Evolutionary conservation across 1,140 invertebrate species (phyloP).

Genomic region (Himalopsyche phryganea): DNA sequence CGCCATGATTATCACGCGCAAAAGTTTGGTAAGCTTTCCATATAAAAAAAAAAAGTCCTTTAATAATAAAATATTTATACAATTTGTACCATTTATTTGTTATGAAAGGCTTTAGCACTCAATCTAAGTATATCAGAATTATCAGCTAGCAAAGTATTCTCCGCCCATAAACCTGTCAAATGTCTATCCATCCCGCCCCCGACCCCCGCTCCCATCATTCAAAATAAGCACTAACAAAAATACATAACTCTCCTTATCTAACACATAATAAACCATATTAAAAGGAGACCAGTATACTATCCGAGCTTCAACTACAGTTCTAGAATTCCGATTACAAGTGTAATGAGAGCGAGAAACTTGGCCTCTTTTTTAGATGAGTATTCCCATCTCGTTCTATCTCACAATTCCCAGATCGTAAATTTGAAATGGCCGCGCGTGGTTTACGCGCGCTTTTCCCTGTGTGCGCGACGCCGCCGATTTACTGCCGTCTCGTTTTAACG

Average conservation of each 20-base stretch:
- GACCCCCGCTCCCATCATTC: constrained; percentile 19
- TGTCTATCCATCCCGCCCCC: constrained; percentile 20
- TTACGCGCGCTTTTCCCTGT: constrained; percentile 48
- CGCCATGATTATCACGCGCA: no score
- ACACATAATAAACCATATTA: constrained; percentile 11
- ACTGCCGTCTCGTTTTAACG: constrained; percentile 54
- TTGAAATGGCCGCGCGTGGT: constrained; percentile 56
- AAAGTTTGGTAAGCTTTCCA: no score
- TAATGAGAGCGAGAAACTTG: constrained; percentile 10
- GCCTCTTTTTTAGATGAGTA: not conserved
- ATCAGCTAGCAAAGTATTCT: constrained; percentile 16
- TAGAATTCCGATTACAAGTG: constrained; percentile 5
- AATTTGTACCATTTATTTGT: no score
- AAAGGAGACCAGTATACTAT: not conserved
- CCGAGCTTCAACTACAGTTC: not conserved
- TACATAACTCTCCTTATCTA: constrained; percentile 22
- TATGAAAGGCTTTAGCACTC: no score
- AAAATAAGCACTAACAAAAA: constrained; percentile 31
- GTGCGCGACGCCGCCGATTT: constrained; percentile 45
- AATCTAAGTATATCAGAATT: not conserved
- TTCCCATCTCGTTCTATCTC: constrained; percentile 49
- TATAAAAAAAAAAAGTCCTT: no score
- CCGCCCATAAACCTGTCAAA: constrained; percentile 35
- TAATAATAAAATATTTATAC: no score
- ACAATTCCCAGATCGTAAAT: constrained; percentile 58